Base-by-base conservation (phyloP, 2,888 invertebrate species). In the Trilocha varians region DNA sequence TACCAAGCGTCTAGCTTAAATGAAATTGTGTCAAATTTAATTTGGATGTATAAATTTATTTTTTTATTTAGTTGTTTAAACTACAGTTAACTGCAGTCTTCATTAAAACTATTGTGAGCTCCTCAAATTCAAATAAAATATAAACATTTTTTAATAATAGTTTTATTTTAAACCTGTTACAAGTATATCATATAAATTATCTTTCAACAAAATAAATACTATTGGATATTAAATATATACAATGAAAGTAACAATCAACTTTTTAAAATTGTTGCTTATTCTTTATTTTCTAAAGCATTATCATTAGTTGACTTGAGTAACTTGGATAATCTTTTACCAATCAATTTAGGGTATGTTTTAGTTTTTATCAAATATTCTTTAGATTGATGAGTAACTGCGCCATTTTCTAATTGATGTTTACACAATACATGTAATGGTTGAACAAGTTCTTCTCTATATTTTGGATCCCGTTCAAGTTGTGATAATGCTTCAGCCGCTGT, bases 331-430 rank as follows among this genome's bases (percentile, higher is more conserved):
- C 94, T 83, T 72, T 91, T 93, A 2, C 94, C 94, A 59, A 94
- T 92, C 43, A 92, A 78, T 67, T 94, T 94, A 1, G 93, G 93
- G 80, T 94, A 94, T 52, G 88, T 88, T 62, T 91, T 91, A 52
- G 91, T 93, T 76, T 91, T 93, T 41, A 96, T 90, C 52, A 93
- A 87, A 79, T 91, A 95, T 67, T 97, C 96, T 78, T 96, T 97
- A 55, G 96, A 97, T 62, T 97, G 94, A 77, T 98, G 97, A 34
- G 93, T 93, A 0, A 96, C 95, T 25, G 97, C 97, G 9, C 98
- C 98, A 82, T 97, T 95, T 53, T 92, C 88, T 44, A 98, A 74
- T 68, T 98, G 97, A 79, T 91, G 95, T 66, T 91, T 88, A 72
- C 97, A 97, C 34, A 98, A 80, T 33, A 92, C 90, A 57, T 93